Conservation (phyloP, 2,888 invertebrate genomes). For the Gari tellinella region DNA sequence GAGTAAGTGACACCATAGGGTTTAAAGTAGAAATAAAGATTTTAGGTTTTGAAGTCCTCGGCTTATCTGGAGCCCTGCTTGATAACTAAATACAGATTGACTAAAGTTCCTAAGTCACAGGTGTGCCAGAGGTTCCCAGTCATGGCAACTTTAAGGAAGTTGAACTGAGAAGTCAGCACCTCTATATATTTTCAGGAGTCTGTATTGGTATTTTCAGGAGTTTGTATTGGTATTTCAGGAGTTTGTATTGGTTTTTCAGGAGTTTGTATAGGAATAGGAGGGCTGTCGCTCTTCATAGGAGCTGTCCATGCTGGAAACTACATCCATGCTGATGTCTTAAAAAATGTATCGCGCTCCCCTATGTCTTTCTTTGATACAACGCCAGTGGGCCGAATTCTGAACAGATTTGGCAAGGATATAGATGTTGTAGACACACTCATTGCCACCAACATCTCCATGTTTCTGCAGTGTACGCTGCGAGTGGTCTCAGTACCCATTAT, state of each 20-base stretch:
- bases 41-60: too few relatives aligned
- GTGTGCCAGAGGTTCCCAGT: too few relatives aligned
- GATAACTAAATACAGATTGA: too few relatives aligned
- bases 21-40: too few relatives aligned
- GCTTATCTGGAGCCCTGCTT: too few relatives aligned
- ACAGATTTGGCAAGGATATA: conserved; percentile 80
- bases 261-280: conserved; percentile 32
- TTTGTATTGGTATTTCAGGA: conserved; percentile 31
- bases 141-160: too few relatives aligned
- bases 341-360: conserved; percentile 64
- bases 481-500: conserved; percentile 74
- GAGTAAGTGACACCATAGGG: too few relatives aligned
- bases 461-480: conserved; percentile 67
- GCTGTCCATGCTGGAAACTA: conserved; percentile 40
- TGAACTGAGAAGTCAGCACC: too few relatives aligned
- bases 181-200: neutral
- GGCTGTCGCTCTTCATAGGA: conserved; percentile 37
- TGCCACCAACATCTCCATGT: conserved; percentile 67
- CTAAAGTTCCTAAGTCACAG: too few relatives aligned
- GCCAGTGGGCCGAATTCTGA: conserved; percentile 77
- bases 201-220: neutral
- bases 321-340: conserved; percentile 39
- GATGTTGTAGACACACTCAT: conserved; percentile 77
- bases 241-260: conserved; percentile 46
- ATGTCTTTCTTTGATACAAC: conserved; percentile 81